Evolutionary conservation across 2,113 vertebrate species (phyloP).

Genomic region (Anthoscopus minutus): DNA sequence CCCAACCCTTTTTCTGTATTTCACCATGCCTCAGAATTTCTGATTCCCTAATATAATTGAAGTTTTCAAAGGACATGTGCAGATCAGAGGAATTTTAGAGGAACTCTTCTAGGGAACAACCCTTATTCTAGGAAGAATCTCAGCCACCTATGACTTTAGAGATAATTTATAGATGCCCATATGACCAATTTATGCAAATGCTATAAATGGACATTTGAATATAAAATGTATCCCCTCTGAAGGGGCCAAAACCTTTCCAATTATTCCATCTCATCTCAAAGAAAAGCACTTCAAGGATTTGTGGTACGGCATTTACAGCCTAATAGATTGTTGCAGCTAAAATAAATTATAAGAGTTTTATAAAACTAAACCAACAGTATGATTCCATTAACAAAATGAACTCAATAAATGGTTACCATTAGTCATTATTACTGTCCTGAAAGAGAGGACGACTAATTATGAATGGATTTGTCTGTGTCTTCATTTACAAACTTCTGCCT

Average conservation of each 20-base stretch:
- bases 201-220: neutral
- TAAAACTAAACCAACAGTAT: neutral
- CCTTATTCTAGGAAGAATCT: neutral
- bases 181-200: neutral
- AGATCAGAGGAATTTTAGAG: neutral
- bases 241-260: neutral
- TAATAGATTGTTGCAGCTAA: neutral
- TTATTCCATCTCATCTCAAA: neutral
- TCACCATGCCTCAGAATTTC: neutral
- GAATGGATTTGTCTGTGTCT: slow-evolving; percentile 2
- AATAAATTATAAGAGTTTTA: neutral
- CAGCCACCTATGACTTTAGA: neutral
- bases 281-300: neutral
- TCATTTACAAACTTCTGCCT: neutral
- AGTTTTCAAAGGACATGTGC: neutral
- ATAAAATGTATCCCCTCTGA: neutral
- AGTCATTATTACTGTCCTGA: slow-evolving; percentile 22
- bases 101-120: neutral
- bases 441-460: neutral
- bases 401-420: neutral
- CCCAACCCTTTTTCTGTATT: neutral
- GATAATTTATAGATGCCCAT: neutral
- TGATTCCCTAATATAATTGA: neutral
- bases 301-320: neutral
- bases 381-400: slow-evolving; percentile 49